Conservation (phyloP, 2,113 vertebrate genomes). For the Sinosuthora webbiana region DNA sequence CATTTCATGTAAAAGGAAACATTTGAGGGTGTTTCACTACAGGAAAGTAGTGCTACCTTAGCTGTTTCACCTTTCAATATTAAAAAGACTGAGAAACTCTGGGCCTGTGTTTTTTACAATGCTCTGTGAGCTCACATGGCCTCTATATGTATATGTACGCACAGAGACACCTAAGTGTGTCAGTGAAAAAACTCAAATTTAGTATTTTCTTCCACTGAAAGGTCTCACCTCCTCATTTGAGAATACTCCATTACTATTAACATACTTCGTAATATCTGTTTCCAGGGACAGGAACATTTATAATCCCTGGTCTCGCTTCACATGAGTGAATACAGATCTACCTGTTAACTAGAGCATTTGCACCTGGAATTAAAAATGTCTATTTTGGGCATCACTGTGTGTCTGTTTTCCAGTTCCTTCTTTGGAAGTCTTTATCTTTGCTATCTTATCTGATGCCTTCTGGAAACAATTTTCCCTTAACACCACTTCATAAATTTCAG, state of each 20-base stretch:
- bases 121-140: accelerated
- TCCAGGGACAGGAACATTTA: neutral
- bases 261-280: neutral
- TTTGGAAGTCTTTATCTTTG: constrained; percentile 27
- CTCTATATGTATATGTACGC: neutral
- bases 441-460: constrained; percentile 1
- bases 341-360: neutral
- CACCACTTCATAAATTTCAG: constrained; percentile 16
- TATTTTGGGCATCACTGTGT: neutral
- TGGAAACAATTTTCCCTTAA: constrained; percentile 36
- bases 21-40: neutral
- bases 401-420: neutral
- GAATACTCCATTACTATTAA: neutral
- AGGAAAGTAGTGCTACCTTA: neutral
- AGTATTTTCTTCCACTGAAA: neutral
- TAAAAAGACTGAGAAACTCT: neutral
- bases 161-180: neutral
- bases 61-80: neutral
- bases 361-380: neutral
- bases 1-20: neutral
- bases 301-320: neutral
- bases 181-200: neutral
- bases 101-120: neutral
- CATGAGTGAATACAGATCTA: neutral
- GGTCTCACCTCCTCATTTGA: neutral